Base-by-base conservation (phyloP, 2,113 vertebrate species). In the Channa maculata region DNA sequence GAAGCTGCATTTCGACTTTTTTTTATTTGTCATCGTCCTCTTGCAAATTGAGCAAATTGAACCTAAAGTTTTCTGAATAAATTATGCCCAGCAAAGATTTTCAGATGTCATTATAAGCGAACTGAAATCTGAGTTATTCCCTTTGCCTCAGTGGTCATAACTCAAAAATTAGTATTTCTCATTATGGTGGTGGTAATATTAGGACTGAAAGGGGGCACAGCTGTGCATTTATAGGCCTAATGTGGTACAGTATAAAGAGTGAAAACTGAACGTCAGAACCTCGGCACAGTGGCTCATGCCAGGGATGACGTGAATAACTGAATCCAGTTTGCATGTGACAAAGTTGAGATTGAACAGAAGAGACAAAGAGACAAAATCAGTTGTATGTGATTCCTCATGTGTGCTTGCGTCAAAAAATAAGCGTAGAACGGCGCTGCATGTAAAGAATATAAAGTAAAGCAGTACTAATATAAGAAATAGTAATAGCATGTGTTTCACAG, bases 401-500 rank as follows among this genome's bases (percentile, higher is more conserved):
- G 5, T 15, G 4, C 24, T 10, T 9, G n/a, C 51, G 45, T 13
- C 14, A n/a, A n/a, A 43, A 44, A 46, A 38, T 5, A 2, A 2
- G 9, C n/a, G 0, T 1, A 65, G 11, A 15, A 14, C 1, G 15
- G 36, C 5, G 0, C 5, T 6, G 1, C 36, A 2, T 1, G 15
- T 4, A 60, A 33, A 24, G 24, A n/a, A 4, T 14, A 39, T 66
- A 3, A 61, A 48, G n/a, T 38, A 50, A 65, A 4, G 0, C 6
- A 52, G 57, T 62, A 80, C 14, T 44, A 55, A 75, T 62, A 41
- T 51, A 24, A 55, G 41, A 43, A 55, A 50, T 9, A 43, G 61
- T 66, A 51, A 74, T 55, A 48, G 53, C 34, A 38, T 37, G 45
- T 46, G 50, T 82, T 74, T 73, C 37, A 54, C 65, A 71, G 68